Percentiles rank a stretch among this genome's conserved stretches.
Conservation (phyloP, 2,113 vertebrate species). For the Corythornis vintsioides region DNA sequence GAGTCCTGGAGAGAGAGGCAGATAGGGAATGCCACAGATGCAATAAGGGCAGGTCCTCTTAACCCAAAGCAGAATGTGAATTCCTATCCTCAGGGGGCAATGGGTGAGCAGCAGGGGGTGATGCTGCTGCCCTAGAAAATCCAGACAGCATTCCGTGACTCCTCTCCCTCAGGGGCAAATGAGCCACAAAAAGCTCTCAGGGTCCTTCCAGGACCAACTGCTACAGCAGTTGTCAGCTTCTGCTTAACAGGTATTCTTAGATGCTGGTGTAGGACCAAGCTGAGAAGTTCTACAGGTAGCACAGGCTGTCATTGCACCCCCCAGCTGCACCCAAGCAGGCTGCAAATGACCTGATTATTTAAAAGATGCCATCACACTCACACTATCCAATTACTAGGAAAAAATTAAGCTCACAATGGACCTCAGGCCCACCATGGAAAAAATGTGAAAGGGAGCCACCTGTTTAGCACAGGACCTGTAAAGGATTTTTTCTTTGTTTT, state of each 20-base stretch:
- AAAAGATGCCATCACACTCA: background rate
- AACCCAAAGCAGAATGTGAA: fast-evolving
- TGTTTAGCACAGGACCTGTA: background rate
- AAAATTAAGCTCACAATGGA: background rate
- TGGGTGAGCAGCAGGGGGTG: background rate
- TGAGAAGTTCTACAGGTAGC: background rate
- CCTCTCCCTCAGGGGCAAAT: background rate
- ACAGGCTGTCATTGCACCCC: fast-evolving
- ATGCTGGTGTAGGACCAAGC: background rate
- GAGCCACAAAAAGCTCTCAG: background rate
- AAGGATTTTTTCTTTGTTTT: background rate
- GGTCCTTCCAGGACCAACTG: fast-evolving
- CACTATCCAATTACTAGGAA: background rate
- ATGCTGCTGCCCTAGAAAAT: background rate
- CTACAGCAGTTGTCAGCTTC: fast-evolving
- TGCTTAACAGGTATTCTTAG: background rate
- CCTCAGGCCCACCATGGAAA: background rate
- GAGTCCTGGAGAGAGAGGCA: background rate
- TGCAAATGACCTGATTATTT: background rate
- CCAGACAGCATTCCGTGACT: background rate
- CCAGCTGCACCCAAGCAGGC: background rate
- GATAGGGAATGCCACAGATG: background rate
- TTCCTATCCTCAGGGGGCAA: background rate
- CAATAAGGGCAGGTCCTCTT: background rate
- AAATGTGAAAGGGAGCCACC: background rate